Evolutionary conservation across 2,888 invertebrate genomes (phyloP).

Genomic region (Biston stratarius): DNA sequence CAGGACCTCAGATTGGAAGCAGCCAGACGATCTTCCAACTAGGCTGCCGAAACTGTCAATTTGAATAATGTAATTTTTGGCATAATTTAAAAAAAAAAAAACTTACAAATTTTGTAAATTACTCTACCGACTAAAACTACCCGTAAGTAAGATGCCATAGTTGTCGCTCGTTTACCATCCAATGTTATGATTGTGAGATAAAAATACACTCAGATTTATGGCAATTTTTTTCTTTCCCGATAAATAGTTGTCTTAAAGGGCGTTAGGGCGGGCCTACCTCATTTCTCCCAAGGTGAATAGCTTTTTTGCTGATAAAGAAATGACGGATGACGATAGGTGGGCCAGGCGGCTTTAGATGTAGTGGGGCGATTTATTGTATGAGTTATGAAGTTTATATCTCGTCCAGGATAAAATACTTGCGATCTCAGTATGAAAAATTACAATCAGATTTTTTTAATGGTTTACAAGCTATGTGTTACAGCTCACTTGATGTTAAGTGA

Average conservation of each 20-base stretch:
- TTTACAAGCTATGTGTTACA: no score
- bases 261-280: constrained; percentile 70
- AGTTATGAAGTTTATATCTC: constrained; percentile 52
- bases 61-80: no score
- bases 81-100: no score
- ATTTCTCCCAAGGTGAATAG: constrained; percentile 79
- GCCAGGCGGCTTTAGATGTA: constrained; percentile 53
- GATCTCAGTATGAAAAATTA: background rate
- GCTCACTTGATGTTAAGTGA: no score
- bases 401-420: constrained; percentile 22
- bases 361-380: constrained; percentile 52
- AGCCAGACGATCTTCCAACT: no score
- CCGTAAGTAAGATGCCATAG: constrained; percentile 1
- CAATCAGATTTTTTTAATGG: no score
- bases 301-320: constrained; percentile 80
- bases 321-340: constrained; percentile 75
- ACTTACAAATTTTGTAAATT: no score
- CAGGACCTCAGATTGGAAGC: no score
- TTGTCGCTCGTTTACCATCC: constrained; percentile 48
- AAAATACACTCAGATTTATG: constrained; percentile 77
- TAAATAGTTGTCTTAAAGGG: constrained; percentile 83
- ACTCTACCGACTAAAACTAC: no score
- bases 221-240: constrained; percentile 66
- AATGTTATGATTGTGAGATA: constrained; percentile 78
- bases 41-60: no score